phyloP scores from a whole-genome alignment of 2,113 vertebrate genomes.

The Labeo catla region DNA sequence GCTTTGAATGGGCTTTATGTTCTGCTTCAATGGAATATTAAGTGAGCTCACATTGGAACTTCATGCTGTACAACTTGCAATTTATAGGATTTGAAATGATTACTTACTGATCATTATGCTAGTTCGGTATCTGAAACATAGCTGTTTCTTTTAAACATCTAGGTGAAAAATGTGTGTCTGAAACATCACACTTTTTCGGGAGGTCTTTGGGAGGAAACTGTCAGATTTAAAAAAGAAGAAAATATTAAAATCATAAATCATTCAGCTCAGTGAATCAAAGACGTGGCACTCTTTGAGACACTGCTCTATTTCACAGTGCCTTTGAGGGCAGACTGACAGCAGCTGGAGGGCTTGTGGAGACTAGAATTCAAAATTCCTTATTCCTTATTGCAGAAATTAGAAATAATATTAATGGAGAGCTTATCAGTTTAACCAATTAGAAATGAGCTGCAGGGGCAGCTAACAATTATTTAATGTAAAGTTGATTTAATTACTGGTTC shows the following conservation, averaged over 20 bases:
- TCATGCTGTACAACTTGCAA: not conserved
- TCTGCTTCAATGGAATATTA: slow-evolving; percentile 2
- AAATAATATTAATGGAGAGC: not conserved
- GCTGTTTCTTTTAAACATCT: not conserved
- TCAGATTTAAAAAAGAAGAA: slow-evolving; percentile 14
- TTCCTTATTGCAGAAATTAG: not conserved
- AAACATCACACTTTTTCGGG: not conserved
- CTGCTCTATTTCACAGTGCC: not conserved
- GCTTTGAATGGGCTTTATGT: slow-evolving; percentile 21
- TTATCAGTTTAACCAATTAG: not conserved
- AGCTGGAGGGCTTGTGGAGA: slow-evolving; percentile 6
- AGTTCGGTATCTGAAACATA: not conserved
- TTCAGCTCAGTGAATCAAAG: slow-evolving; percentile 32
- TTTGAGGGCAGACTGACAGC: slow-evolving; percentile 30
- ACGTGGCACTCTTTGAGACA: slow-evolving; percentile 21
- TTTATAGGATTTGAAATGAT: not conserved
- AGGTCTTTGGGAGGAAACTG: not conserved
- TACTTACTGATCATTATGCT: not conserved
- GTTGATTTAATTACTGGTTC: not conserved
- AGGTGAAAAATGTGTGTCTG: not conserved
- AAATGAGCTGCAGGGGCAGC: not conserved
- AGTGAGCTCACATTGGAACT: not conserved
- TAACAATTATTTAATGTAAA: not conserved
- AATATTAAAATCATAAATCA: slow-evolving; percentile 39
- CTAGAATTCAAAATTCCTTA: not conserved